Base-by-base conservation (phyloP, 2,888 invertebrate genomes). In the Lymantria monacha region DNA sequence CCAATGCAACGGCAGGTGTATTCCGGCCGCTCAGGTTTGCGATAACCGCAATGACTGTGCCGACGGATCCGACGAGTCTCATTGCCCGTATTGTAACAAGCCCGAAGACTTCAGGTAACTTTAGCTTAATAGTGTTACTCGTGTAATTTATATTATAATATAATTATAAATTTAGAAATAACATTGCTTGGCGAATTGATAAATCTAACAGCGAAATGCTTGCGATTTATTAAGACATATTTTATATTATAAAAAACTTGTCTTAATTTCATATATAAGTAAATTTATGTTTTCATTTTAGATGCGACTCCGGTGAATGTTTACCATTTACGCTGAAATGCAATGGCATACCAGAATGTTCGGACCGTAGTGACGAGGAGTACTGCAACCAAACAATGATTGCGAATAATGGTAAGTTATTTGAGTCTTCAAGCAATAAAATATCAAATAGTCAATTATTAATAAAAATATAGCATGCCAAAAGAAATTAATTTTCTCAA, bases 1-100 rank as follows among this genome's bases (percentile, higher is more conserved):
- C 70, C 42, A 54, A 53, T 89, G 93, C 79, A 92, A 92, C 80
- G 93, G 92, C 65, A 87, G 77, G 73, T 96, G 95, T 80, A 87
- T 96, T 75, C 85, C 91, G 57, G 90, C 84, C 70, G 79, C 72
- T 66, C 85, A 82, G 75, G 93, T 93, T 79, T 95, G 95, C 81
- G 89, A 95, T 82, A 79, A 83, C 30, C 57, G 69, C 9, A 54
- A 51, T 13, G 93, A 95, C 80, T 95, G 95, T 80, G 55, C 64
- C 9, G 95, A 95, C 73, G 84, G 84, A 46, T 91, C 92, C 31
- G 94, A 95, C 73, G 94, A 94, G 72, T 10, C 48, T 0, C 51
- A 66, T 3, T 89, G 88, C 74, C 65, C 71, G 37, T 59, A 66
- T 14, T 90, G 90, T 61, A 79, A 86, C 43, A 72, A 78, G 13